Conservation (phyloP, 2,888 invertebrate species). For the Tolmerus cingulatus region DNA sequence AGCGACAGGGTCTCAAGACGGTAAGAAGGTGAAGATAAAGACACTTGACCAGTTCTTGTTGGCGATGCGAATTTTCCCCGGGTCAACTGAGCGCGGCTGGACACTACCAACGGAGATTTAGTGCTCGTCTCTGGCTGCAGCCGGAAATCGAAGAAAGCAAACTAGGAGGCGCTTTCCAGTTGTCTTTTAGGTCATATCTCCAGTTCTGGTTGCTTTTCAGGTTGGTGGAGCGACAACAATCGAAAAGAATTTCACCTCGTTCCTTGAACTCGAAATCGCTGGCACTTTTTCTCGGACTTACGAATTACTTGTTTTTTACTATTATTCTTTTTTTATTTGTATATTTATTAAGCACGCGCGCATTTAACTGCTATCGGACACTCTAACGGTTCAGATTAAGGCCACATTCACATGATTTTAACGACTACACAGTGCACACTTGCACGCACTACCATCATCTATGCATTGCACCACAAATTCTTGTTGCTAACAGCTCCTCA, state of each 20-base stretch:
- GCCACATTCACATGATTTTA: constrained; percentile 53
- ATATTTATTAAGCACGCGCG: constrained; percentile 21
- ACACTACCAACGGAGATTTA: neutral
- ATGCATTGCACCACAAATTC: constrained; percentile 21
- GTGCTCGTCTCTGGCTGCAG: neutral
- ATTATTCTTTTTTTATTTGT: neutral
- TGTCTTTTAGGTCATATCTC: constrained; percentile 40
- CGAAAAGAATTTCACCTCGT: constrained; percentile 39
- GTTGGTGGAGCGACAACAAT: constrained; percentile 39
- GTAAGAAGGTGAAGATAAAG: neutral
- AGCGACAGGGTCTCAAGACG: neutral
- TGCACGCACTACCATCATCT: neutral
- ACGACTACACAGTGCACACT: constrained; percentile 34
- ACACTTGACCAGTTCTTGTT: constrained; percentile 31
- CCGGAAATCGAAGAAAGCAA: constrained; percentile 41
- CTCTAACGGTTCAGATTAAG: constrained; percentile 63
- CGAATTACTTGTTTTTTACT: neutral
- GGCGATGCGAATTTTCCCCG: constrained; percentile 14
- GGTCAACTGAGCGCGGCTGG: constrained; percentile 1
- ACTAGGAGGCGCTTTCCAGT: constrained; percentile 26
- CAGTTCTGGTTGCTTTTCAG: constrained; percentile 35
- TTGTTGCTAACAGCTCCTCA: constrained; percentile 7
- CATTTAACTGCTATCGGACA: constrained; percentile 47
- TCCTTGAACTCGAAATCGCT: constrained; percentile 17
- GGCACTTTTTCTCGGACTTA: neutral